phyloP scores from a whole-genome alignment of 2,113 vertebrate species.

The Thermophis baileyi region DNA sequence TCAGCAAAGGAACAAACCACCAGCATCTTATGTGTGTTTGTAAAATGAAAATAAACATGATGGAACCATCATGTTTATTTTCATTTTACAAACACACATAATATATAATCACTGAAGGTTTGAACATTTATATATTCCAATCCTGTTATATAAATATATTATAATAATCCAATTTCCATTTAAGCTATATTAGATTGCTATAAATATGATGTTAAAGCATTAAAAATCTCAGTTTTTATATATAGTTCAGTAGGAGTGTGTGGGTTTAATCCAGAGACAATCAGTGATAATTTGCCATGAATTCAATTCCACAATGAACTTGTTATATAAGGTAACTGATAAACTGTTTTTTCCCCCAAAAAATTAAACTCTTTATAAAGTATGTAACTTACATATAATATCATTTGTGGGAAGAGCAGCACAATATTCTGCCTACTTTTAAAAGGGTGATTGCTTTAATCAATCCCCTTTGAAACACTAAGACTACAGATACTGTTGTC shows the following conservation, averaged over 20 bases:
- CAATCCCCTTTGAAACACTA: not conserved
- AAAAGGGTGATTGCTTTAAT: not conserved
- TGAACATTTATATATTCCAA: not conserved
- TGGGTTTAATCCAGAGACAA: not conserved
- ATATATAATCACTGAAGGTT: not conserved
- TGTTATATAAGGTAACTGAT: not conserved
- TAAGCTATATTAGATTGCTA: slow-evolving; percentile 1
- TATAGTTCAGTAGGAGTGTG: not conserved
- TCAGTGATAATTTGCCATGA: not conserved
- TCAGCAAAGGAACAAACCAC: not conserved
- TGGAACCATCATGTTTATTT: not conserved
- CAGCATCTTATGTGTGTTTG: not conserved
- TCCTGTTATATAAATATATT: slow-evolving; percentile 6
- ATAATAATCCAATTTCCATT: slow-evolving; percentile 12
- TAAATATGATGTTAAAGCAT: not conserved
- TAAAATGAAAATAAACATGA: not conserved
- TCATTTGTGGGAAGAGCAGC: not conserved
- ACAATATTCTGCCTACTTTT: not conserved
- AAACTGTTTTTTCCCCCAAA: not conserved
- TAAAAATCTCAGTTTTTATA: not conserved
- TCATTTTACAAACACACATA: not conserved
- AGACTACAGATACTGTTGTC: not conserved
- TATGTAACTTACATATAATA: not conserved
- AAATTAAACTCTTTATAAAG: not conserved
- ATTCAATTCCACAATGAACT: not conserved